phyloP scores from a whole-genome alignment of 2,888 invertebrate genomes.

The Drosophila picticornis region DNA sequence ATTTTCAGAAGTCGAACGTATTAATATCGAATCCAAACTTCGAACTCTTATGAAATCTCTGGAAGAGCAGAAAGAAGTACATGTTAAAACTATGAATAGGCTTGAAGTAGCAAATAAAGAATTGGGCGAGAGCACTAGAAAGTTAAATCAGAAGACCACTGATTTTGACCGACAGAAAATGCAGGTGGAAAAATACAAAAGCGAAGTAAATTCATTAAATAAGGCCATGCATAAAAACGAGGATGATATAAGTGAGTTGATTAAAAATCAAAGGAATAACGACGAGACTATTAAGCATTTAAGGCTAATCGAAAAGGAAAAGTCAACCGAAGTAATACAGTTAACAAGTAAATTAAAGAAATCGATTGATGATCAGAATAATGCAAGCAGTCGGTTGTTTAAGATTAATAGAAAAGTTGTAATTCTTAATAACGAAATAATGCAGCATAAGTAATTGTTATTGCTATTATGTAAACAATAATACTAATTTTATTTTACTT shows the following conservation, averaged over 20 bases:
- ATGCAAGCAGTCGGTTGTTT: slow-evolving; percentile 70
- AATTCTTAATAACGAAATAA: slow-evolving; percentile 70
- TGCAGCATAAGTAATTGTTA: slow-evolving; percentile 57
- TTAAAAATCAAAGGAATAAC: slow-evolving; percentile 61
- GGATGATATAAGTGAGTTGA: slow-evolving; percentile 66
- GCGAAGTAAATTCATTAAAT: slow-evolving; percentile 57
- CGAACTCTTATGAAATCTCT: slow-evolving; percentile 67
- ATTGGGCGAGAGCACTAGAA: slow-evolving; percentile 57
- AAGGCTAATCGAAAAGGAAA: slow-evolving; percentile 76
- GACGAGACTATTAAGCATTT: slow-evolving; percentile 69
- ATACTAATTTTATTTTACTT: background rate
- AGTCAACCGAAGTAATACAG: slow-evolving; percentile 68
- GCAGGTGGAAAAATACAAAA: slow-evolving; percentile 64
- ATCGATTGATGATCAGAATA: slow-evolving; percentile 70
- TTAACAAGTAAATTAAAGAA: slow-evolving; percentile 75
- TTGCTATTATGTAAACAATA: background rate
- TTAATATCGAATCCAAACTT: slow-evolving; percentile 70
- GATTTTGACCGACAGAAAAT: slow-evolving; percentile 75
- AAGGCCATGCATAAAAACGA: slow-evolving; percentile 68
- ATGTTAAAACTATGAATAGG: slow-evolving; percentile 59
- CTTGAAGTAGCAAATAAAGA: slow-evolving; percentile 64
- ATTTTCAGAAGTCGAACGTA: slow-evolving; percentile 68
- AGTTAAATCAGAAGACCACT: slow-evolving; percentile 54
- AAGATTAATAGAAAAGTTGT: slow-evolving; percentile 72
- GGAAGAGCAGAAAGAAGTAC: slow-evolving; percentile 77